phyloP scores from a whole-genome alignment of 2,797 vertebrate species.

The Cuculus canorus region DNA sequence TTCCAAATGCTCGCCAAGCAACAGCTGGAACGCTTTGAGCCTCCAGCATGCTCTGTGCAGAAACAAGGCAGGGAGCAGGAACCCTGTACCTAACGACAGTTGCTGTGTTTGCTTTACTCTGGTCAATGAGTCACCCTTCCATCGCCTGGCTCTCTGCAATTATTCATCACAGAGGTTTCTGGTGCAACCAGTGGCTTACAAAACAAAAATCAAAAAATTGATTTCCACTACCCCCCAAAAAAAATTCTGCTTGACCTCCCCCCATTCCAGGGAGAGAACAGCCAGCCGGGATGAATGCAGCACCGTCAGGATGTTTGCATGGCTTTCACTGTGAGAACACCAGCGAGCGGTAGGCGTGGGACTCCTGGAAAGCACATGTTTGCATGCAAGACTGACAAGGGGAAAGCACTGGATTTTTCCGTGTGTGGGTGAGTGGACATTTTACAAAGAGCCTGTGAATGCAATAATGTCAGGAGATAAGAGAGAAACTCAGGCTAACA shows the following conservation, averaged over 20 bases:
- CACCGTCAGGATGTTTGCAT: background rate
- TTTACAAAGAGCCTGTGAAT: background rate
- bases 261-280: background rate
- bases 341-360: background rate
- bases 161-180: conserved; percentile 1
- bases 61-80: conserved; percentile 17
- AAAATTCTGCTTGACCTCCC: background rate
- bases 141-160: background rate
- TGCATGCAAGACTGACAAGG: background rate
- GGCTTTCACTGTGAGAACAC: background rate
- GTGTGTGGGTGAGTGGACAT: background rate
- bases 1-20: background rate
- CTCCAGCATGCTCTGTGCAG: background rate
- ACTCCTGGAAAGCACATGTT: background rate
- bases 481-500: background rate
- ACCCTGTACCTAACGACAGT: conserved; percentile 52
- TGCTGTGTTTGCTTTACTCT: conserved; percentile 65
- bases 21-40: conserved; percentile 61
- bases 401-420: background rate
- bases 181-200: conserved; percentile 6
- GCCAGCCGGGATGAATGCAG: background rate
- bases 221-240: background rate
- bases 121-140: conserved; percentile 36
- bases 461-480: background rate
- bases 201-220: background rate